These are phyloP conservation scores for Chlorops oryzae DNA, from an alignment of 1,140 invertebrate species.

Conservation along the genomic window DNA sequence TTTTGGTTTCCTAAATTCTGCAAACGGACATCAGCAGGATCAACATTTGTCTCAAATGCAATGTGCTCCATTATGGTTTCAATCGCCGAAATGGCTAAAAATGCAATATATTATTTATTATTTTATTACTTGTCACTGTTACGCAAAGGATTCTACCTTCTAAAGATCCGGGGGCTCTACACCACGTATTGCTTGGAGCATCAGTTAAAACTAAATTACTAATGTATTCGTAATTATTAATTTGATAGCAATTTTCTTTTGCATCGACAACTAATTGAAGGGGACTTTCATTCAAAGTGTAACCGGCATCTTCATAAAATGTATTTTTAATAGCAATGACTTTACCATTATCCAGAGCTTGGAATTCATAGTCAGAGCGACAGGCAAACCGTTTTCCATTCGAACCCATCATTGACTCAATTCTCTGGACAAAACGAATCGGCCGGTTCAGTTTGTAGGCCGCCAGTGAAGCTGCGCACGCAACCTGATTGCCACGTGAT, in stretches of 20 bases:
- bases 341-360: slow-evolving; percentile 58
- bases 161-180: slow-evolving; percentile 56
- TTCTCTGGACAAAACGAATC: slow-evolving; percentile 57
- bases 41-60: slow-evolving; percentile 57
- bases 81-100: slow-evolving; percentile 56
- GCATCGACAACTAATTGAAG: slow-evolving; percentile 45
- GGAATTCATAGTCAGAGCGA: slow-evolving; percentile 52
- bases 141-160: slow-evolving; percentile 57
- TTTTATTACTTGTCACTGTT: too few relatives aligned
- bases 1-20: slow-evolving; percentile 54
- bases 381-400: slow-evolving; percentile 57
- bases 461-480: slow-evolving; percentile 58
- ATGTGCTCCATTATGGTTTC: slow-evolving; percentile 80
- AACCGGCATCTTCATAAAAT: slow-evolving; percentile 60
- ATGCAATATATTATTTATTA: slow-evolving; percentile 52
- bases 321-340: slow-evolving; percentile 60
- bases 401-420: slow-evolving; percentile 60
- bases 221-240: slow-evolving; percentile 49
- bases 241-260: slow-evolving; percentile 56
- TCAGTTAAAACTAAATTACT: slow-evolving; percentile 57
- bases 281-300: slow-evolving; percentile 53
- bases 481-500: slow-evolving; percentile 52
- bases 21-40: slow-evolving; percentile 61
- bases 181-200: slow-evolving; percentile 57
- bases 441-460: slow-evolving; percentile 56